phyloP scores from a whole-genome alignment of 2,797 vertebrate species.

The Siniperca undulata region DNA sequence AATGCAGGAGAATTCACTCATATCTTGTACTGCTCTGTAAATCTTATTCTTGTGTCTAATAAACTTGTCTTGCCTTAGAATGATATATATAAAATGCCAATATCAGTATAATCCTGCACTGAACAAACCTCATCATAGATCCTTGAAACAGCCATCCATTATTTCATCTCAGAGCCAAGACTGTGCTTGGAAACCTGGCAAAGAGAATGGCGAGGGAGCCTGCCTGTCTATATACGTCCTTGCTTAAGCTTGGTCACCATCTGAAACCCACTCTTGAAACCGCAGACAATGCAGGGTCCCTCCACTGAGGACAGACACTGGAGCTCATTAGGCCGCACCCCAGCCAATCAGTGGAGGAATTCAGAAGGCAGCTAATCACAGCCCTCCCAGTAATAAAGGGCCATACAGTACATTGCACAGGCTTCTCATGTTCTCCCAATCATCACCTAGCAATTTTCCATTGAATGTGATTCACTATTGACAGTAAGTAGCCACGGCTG shows the following conservation, averaged over 20 bases:
- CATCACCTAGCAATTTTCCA: slow-evolving; percentile 59
- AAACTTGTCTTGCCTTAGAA: not conserved
- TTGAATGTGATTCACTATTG: slow-evolving; percentile 43
- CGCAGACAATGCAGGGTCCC: slow-evolving; percentile 77
- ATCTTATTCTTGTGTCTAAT: not conserved
- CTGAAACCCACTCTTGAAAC: slow-evolving; percentile 78
- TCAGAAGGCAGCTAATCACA: slow-evolving; percentile 60
- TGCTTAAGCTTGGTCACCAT: slow-evolving; percentile 73
- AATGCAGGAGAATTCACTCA: not conserved
- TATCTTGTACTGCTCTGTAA: not conserved
- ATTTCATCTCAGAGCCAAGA: slow-evolving; percentile 56
- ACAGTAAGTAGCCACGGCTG: slow-evolving; percentile 1
- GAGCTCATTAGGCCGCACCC: slow-evolving; percentile 60
- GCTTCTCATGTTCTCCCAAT: slow-evolving; percentile 59
- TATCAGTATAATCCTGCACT: not conserved
- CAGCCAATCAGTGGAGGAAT: slow-evolving; percentile 72
- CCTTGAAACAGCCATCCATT: slow-evolving; percentile 53
- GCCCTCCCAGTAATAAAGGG: slow-evolving; percentile 56
- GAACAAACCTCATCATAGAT: slow-evolving; percentile 42
- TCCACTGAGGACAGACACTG: slow-evolving; percentile 67
- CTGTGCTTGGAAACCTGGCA: slow-evolving; percentile 73
- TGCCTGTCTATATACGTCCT: slow-evolving; percentile 77
- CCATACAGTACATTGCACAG: slow-evolving; percentile 60
- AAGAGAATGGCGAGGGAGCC: slow-evolving; percentile 47
- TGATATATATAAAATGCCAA: not conserved